Evolutionary conservation across 2,888 invertebrate genomes (phyloP).

Genomic region (Tiliacea citrago): DNA sequence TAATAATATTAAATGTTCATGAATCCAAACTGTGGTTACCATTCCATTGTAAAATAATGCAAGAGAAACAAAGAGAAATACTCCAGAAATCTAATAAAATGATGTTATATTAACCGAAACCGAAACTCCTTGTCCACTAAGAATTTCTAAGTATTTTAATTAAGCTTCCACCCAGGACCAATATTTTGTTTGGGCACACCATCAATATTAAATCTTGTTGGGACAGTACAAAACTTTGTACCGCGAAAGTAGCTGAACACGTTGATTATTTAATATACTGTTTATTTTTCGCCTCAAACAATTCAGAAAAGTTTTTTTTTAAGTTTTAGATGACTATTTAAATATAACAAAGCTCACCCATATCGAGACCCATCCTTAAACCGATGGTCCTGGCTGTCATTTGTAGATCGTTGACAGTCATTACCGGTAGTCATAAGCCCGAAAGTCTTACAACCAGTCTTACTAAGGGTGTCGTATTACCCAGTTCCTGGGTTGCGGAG

Average conservation of each 20-base stretch:
- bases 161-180: conserved; percentile 47
- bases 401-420: neutral
- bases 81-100: conserved; percentile 31
- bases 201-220: conserved; percentile 59
- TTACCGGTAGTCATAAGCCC: no score
- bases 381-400: neutral
- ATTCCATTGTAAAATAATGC: conserved; percentile 1
- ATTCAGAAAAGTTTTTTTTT: neutral
- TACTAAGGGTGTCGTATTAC: no score
- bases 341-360: neutral
- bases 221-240: conserved; percentile 30
- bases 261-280: conserved; percentile 18
- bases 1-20: no score
- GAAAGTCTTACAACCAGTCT: no score
- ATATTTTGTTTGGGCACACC: conserved; percentile 59
- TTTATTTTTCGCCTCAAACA: conserved; percentile 15
- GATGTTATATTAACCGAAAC: conserved; percentile 30
- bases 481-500: no score
- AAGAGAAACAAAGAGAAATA: conserved; percentile 13
- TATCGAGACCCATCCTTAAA: neutral
- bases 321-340: neutral
- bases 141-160: conserved; percentile 64
- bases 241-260: conserved; percentile 8
- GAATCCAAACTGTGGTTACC: neutral
- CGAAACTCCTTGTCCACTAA: conserved; percentile 37